Percentiles rank a stretch among this genome's conserved stretches.
These are phyloP conservation scores for Lordiphosa mommai DNA, from an alignment of 1,140 invertebrate genomes.

Conservation along the genomic window DNA sequence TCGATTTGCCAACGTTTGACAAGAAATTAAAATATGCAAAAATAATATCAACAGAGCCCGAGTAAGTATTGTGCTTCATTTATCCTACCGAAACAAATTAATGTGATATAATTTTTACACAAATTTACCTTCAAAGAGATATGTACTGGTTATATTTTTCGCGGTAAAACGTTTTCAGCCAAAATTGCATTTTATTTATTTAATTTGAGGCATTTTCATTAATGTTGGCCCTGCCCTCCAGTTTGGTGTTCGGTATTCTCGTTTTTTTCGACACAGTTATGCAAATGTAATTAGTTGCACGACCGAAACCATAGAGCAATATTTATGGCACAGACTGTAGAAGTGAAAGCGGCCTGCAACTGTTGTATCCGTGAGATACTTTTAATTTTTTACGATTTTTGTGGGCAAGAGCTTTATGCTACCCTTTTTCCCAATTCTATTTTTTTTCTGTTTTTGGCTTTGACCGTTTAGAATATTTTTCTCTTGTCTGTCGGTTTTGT, in stretches of 20 bases:
- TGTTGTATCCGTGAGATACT: constrained; percentile 67
- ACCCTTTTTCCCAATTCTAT: constrained; percentile 15
- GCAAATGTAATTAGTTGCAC: constrained; percentile 76
- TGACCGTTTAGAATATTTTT: constrained; percentile 64
- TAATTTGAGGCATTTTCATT: constrained; percentile 48
- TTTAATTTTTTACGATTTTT: constrained; percentile 75
- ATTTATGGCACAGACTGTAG: constrained; percentile 69
- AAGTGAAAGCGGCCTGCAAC: constrained; percentile 31
- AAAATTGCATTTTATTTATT: constrained; percentile 35
- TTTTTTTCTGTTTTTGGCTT: not conserved
- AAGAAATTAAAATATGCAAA: too few species aligned
- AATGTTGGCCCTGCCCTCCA: constrained; percentile 18
- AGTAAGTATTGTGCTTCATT: too few species aligned
- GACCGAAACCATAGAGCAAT: constrained; percentile 74
- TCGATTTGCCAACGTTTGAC: too few species aligned
- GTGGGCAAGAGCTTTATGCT: constrained; percentile 26
- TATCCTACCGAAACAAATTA: too few species aligned
- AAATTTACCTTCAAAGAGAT: too few species aligned
- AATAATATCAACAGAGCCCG: too few species aligned
- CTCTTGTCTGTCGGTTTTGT: constrained; percentile 22
- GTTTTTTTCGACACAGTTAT: constrained; percentile 47
- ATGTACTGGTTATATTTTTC: too few species aligned
- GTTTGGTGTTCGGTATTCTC: constrained; percentile 28
- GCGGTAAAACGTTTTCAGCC: not conserved
- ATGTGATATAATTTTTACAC: too few species aligned